Conservation (phyloP, 2,797 vertebrate species). For the Sternarchorhynchus goeldii region DNA sequence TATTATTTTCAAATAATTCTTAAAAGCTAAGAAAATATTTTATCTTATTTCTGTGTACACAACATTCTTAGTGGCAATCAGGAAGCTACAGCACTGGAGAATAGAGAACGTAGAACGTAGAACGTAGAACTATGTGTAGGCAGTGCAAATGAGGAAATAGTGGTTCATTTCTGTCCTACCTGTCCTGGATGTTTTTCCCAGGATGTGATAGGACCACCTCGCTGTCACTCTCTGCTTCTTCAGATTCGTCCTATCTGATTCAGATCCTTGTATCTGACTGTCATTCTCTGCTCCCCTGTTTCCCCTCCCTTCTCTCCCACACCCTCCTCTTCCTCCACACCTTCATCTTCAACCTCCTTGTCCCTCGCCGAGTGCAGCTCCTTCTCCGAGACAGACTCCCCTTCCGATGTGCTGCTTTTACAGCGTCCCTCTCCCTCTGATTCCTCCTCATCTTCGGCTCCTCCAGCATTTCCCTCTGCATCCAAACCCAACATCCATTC, state of each 20-base stretch:
- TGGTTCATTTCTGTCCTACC: constrained; percentile 4
- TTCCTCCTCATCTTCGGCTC: constrained; percentile 25
- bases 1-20: constrained; percentile 39
- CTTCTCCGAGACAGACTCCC: not conserved
- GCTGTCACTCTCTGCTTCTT: constrained; percentile 39
- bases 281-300: constrained; percentile 9
- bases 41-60: no score
- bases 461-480: constrained; percentile 7
- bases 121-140: no score
- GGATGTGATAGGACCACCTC: constrained; percentile 7
- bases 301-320: constrained; percentile 13
- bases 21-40: constrained; percentile 20
- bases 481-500: constrained; percentile 16
- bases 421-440: not conserved
- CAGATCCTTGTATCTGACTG: not conserved
- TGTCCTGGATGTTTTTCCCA: constrained; percentile 18
- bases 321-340: constrained; percentile 33
- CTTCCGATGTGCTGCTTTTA: constrained; percentile 6
- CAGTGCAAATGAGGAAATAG: no score
- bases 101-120: no score
- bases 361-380: not conserved
- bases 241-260: not conserved
- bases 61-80: no score
- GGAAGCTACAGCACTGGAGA: no score
- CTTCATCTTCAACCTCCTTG: constrained; percentile 48